Conservation (phyloP, 2,888 invertebrate species). For the Rhynchonema sp. region DNA sequence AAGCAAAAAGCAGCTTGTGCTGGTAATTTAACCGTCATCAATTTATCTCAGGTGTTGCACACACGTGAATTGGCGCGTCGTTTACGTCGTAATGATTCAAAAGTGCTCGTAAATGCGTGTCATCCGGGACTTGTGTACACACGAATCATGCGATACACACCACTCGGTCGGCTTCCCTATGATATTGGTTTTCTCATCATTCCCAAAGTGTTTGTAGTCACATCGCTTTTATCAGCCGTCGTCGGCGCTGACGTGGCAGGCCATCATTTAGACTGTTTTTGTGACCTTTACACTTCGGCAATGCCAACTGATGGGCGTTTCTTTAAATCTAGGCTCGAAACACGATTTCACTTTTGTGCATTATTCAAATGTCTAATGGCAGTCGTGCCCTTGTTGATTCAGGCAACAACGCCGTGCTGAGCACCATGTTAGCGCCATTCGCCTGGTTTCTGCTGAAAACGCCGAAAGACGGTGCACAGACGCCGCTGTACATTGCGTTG, state of each 20-base stretch:
- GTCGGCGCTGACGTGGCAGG: too few species aligned
- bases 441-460: conserved; percentile 38
- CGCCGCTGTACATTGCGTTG: conserved; percentile 55
- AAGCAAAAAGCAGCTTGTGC: too few species aligned
- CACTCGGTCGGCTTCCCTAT: conserved; percentile 3
- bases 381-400: background rate
- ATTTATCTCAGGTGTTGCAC: conserved; percentile 23
- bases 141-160: conserved; percentile 6
- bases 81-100: conserved; percentile 13
- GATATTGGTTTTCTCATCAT: too few species aligned
- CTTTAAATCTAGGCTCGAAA: too few species aligned
- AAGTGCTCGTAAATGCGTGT: conserved; percentile 49
- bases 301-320: too few species aligned
- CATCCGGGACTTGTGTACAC: conserved; percentile 75
- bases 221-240: too few species aligned
- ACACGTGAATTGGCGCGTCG: conserved; percentile 17
- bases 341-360: too few species aligned
- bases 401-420: conserved; percentile 5
- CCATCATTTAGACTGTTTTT: too few species aligned
- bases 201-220: too few species aligned
- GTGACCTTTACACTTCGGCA: too few species aligned
- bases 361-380: background rate
- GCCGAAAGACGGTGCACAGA: conserved; percentile 56
- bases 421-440: conserved; percentile 2
- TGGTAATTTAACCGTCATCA: too few species aligned